phyloP scores from a whole-genome alignment of 2,888 invertebrate genomes.

The Volucella bombylans region DNA sequence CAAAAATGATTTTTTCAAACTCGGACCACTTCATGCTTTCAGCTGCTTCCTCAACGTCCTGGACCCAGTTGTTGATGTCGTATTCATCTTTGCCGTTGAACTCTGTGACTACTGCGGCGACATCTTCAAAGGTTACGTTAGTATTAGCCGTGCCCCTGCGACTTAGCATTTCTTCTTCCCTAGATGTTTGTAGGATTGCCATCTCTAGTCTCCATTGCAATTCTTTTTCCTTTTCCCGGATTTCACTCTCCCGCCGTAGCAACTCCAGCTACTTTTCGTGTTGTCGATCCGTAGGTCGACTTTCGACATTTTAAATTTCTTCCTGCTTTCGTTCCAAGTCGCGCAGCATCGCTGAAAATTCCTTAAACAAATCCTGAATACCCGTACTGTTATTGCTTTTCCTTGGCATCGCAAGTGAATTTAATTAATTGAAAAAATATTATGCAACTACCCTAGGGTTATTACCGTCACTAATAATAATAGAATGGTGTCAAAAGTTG shows the following conservation, averaged over 20 bases:
- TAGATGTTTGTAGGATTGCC: neutral
- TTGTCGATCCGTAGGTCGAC: neutral
- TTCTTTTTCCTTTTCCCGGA: slow-evolving; percentile 16
- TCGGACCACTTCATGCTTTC: too few relatives aligned
- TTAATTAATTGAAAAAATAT: too few relatives aligned
- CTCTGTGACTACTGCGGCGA: slow-evolving; percentile 12
- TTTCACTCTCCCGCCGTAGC: slow-evolving; percentile 4
- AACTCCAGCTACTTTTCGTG: slow-evolving; percentile 19
- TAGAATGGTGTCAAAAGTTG: too few relatives aligned
- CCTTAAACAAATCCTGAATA: neutral
- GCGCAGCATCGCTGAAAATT: slow-evolving; percentile 8
- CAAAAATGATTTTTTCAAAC: too few relatives aligned
- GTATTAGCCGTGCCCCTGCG: neutral
- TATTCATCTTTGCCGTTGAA: neutral
- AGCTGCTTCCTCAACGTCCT: too few relatives aligned
- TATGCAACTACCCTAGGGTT: too few relatives aligned
- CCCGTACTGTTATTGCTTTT: slow-evolving; percentile 22
- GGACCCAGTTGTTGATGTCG: neutral
- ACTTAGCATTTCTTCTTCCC: neutral
- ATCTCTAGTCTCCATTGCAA: slow-evolving; percentile 9
- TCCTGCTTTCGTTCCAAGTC: neutral
- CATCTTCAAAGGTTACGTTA: neutral
- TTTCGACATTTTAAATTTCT: neutral
- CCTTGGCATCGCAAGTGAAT: neutral
- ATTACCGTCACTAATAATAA: too few relatives aligned